Evolutionary conservation across 2,113 vertebrate species (phyloP).

Genomic region (Nicator chloris): DNA sequence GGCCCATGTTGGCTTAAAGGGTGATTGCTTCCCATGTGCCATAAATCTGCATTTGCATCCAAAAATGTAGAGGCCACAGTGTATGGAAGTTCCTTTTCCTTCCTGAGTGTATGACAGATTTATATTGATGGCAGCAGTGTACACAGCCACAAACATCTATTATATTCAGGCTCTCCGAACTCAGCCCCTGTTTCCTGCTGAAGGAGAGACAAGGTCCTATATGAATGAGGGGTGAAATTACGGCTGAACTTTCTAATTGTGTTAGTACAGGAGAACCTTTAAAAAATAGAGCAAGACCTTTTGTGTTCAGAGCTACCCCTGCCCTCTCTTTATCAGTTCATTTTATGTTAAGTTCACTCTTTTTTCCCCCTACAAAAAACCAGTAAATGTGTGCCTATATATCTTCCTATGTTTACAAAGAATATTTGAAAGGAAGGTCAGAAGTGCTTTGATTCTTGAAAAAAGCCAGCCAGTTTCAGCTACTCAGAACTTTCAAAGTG

Average conservation of each 20-base stretch:
- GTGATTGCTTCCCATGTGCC: constrained; percentile 41
- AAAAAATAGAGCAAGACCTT: constrained; percentile 50
- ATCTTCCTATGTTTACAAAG: constrained; percentile 1
- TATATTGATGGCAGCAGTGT: constrained; percentile 72
- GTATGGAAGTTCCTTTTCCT: constrained; percentile 74
- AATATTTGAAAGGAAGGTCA: constrained; percentile 39
- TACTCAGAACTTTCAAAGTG: constrained; percentile 15
- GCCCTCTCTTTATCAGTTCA: not conserved
- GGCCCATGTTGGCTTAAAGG: constrained; percentile 36
- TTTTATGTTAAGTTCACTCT: not conserved
- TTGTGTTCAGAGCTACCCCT: constrained; percentile 10
- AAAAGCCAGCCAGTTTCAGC: not conserved
- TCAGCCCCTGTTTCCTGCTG: constrained; percentile 75
- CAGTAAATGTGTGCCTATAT: not conserved
- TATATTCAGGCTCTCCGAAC: constrained; percentile 68
- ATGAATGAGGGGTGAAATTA: constrained; percentile 75
- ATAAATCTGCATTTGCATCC: constrained; percentile 70
- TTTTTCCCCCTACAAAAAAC: not conserved
- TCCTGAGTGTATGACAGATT: constrained; percentile 70
- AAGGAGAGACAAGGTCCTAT: constrained; percentile 69
- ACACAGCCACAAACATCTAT: constrained; percentile 68
- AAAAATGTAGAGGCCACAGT: constrained; percentile 49
- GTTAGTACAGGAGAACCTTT: constrained; percentile 61
- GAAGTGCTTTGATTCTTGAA: constrained; percentile 18
- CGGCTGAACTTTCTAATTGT: constrained; percentile 75